phyloP scores from a whole-genome alignment of 2,113 vertebrate genomes.

The Bubo scandiacus region DNA sequence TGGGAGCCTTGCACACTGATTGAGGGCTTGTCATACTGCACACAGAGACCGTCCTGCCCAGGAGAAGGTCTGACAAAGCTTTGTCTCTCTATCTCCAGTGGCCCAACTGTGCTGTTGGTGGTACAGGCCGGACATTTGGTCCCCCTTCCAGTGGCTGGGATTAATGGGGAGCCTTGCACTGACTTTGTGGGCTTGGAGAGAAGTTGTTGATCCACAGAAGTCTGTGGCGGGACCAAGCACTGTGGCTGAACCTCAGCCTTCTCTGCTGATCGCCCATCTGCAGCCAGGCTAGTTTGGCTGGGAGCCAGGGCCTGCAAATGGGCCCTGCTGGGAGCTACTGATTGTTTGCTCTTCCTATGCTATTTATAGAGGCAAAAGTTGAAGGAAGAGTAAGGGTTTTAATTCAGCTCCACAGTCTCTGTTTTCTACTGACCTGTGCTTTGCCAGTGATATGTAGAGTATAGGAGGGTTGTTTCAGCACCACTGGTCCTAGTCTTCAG shows the following conservation, averaged over 20 bases:
- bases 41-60: not conserved
- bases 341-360: not conserved
- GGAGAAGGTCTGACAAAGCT: not conserved
- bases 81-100: not conserved
- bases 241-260: not conserved
- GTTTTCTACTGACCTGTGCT: not conserved
- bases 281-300: not conserved
- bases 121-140: not conserved
- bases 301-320: not conserved
- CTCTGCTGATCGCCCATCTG: not conserved
- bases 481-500: not conserved
- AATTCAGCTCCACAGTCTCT: not conserved
- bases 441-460: not conserved
- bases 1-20: accelerated
- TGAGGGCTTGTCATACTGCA: not conserved
- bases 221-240: not conserved
- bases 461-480: not conserved
- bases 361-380: not conserved
- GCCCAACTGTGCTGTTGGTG: not conserved
- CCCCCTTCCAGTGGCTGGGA: not conserved
- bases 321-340: not conserved
- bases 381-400: not conserved
- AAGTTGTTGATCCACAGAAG: not conserved
- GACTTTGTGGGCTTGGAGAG: not conserved
- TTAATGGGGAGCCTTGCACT: not conserved